Percentiles rank a stretch among this genome's conserved stretches.
Evolutionary conservation across 2,797 vertebrate genomes (phyloP).

Genomic region (Psittacula derbiana): DNA sequence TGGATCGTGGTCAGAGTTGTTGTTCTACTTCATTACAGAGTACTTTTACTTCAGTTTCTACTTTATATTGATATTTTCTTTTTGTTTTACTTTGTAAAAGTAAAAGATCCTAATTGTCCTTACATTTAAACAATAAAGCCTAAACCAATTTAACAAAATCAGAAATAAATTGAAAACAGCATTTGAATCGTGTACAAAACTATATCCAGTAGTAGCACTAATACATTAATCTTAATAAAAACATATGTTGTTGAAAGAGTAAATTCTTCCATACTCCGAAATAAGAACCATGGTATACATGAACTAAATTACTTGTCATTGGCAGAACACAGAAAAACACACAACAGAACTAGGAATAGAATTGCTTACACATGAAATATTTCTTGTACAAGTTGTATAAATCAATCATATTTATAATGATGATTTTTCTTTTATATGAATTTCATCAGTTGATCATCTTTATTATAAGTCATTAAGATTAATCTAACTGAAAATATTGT

Average conservation of each 20-base stretch:
- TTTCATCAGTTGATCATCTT: neutral
- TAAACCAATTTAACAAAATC: neutral
- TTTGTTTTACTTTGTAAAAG: neutral
- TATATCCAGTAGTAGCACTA: rapidly evolving
- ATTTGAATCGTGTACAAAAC: neutral
- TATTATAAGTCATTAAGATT: neutral
- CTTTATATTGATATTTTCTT: neutral
- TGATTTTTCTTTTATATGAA: neutral
- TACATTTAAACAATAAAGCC: neutral
- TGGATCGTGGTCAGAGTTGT: neutral
- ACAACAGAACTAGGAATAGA: neutral
- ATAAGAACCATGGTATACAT: neutral
- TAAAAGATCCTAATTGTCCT: neutral
- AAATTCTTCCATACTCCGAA: neutral
- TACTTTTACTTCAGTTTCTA: neutral
- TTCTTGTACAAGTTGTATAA: neutral
- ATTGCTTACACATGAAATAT: neutral
- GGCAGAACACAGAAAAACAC: neutral
- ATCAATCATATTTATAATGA: neutral
- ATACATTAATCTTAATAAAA: neutral
- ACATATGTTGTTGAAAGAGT: neutral
- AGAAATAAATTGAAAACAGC: neutral
- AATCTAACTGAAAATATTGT: neutral
- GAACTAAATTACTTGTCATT: neutral
- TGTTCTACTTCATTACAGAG: neutral